Conservation (phyloP, 2,113 vertebrate genomes). For the Etia nguti region DNA sequence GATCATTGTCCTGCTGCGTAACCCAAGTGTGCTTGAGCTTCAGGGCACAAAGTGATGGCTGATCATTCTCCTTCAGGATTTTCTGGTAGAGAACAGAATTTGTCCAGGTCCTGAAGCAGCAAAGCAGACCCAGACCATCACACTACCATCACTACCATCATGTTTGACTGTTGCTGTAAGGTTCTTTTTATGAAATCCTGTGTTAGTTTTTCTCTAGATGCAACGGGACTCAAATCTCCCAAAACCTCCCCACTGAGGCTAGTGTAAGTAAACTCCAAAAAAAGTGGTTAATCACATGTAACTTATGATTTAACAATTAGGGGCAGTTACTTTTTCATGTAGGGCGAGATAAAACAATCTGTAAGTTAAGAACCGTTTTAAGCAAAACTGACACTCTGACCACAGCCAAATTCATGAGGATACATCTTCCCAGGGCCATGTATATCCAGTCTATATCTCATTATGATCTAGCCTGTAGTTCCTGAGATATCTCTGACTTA, state of each 20-base stretch:
- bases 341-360: neutral
- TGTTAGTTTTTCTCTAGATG: neutral
- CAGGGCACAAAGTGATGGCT: neutral
- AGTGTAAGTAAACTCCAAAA: neutral
- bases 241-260: neutral
- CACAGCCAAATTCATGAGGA: neutral
- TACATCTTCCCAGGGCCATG: neutral
- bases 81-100: neutral
- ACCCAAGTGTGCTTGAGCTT: neutral
- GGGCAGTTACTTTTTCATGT: neutral
- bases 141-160: neutral
- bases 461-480: neutral
- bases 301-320: neutral
- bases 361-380: neutral
- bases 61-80: neutral
- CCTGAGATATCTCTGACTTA: neutral
- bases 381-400: neutral
- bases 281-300: neutral
- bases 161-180: neutral
- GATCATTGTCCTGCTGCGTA: neutral
- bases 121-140: rapidly evolving
- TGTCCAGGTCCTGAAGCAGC: neutral
- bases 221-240: neutral
- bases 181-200: neutral
- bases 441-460: neutral